Evolutionary conservation across 2,888 invertebrate species (phyloP), one percentile per base, ranked within the genome.

Genomic region (Melanostoma scalare): DNA sequence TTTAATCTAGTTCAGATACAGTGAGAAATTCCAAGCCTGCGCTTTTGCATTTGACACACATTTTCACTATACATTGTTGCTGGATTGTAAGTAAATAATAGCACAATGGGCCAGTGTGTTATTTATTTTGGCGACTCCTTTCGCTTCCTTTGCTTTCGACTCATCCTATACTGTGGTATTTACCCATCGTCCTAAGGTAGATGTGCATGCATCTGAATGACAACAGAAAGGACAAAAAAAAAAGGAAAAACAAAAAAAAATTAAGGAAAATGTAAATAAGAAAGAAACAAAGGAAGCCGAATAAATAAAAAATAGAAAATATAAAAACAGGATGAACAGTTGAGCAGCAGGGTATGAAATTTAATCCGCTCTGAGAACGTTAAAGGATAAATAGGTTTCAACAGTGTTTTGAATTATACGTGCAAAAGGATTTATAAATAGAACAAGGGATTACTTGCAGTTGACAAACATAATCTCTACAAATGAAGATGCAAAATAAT

Each of bases 31-130:
- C 67, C 79, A 75, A 79, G 84, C 79, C 74, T 84, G 84, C 84
- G 84, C 84, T 74, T 55, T 84, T 8, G 40, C 55, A 67, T 69
- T 84, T 84, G 84, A 84, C 84, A 84, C 84, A 84, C 65, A 69
- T 84, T 79, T 84, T 69, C 33, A 58, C 52, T 60, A 67, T 65
- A 63, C 77, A 82, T 78, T 82, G 74, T 75, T 75, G 55, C 74
- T 71, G 58, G 48, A 46, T 63, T 52, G 50, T 71, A 48, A 52
- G 69, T 40, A 56, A 30, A 42, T 72, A 60, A 50, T 52, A 48
- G 52, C 53, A 68, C 42, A 67, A 52, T 65, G 52, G 52, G 40
- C 36, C 31, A 48, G 63, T 73, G 60, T 71, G 48, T 74, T 78
- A 60, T 58, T 33, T 35, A 44, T 40, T 52, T 53, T 58, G 44